phyloP scores from a whole-genome alignment of 2,888 invertebrate species.

The Spisula solida region DNA sequence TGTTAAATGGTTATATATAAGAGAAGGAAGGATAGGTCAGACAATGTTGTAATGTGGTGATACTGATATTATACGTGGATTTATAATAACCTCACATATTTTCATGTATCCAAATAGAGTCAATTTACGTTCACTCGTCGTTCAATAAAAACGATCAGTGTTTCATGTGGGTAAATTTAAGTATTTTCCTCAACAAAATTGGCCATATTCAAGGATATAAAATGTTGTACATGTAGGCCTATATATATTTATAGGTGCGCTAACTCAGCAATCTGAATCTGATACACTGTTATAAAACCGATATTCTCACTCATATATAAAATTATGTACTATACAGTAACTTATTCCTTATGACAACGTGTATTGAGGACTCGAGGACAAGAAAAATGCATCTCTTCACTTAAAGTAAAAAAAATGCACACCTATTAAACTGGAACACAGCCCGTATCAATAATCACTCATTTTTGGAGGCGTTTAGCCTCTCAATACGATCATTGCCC shows the following conservation, averaged over 20 bases:
- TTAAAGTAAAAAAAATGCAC: no score
- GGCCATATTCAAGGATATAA: not conserved
- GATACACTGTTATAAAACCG: not conserved
- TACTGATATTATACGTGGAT: not conserved
- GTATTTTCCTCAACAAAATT: not conserved
- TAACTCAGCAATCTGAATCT: not conserved
- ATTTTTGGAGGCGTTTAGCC: no score
- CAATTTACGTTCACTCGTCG: not conserved
- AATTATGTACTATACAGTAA: no score
- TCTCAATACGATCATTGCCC: no score
- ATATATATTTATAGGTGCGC: not conserved
- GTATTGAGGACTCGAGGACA: no score
- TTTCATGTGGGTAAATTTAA: not conserved
- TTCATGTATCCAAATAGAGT: not conserved
- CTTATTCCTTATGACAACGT: no score
- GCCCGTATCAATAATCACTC: no score
- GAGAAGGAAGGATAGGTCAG: no score
- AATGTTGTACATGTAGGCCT: not conserved
- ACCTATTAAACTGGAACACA: no score
- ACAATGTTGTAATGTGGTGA: not conserved
- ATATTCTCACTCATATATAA: no score
- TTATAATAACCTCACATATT: not conserved
- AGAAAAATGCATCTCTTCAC: no score
- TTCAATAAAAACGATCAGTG: not conserved
- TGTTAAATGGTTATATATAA: no score